A percentile compares a stretch with the other conserved stretches of the same genome.
phyloP scores from a whole-genome alignment of 2,888 invertebrate genomes.

The Dolomedes plantarius region DNA sequence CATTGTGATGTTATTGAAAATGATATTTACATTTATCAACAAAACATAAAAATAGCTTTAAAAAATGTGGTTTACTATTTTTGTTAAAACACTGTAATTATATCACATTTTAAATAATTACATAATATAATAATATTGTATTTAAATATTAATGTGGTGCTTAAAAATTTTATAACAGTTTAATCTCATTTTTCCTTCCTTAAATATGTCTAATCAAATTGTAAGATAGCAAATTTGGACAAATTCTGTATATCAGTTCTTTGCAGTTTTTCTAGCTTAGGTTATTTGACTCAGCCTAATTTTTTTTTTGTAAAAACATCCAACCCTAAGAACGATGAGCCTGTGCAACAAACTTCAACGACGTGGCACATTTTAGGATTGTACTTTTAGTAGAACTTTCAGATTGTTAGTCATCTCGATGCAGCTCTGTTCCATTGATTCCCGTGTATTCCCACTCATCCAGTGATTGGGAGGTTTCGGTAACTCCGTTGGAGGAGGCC shows the following conservation, averaged over 20 bases:
- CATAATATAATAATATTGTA: neutral
- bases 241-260: neutral
- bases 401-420: slow-evolving; percentile 66
- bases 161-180: neutral
- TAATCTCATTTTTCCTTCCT: neutral
- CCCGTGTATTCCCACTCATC: slow-evolving; percentile 78
- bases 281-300: slow-evolving; percentile 13
- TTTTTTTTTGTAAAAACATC: neutral
- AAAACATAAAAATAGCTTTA: neutral
- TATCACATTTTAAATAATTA: neutral
- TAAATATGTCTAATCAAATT: neutral
- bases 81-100: neutral
- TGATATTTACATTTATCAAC: neutral
- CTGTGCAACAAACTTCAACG: slow-evolving; percentile 13
- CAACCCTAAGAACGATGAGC: slow-evolving; percentile 47
- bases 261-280: neutral
- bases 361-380: slow-evolving; percentile 66
- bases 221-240: neutral
- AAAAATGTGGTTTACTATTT: neutral
- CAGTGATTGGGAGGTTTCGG: slow-evolving; percentile 89
- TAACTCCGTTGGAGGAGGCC: slow-evolving; percentile 86
- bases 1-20: neutral
- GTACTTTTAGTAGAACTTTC: slow-evolving; percentile 68
- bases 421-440: slow-evolving; percentile 39
- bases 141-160: neutral